Evolutionary conservation across 23 tunicate species (phyloP).

Genomic region (Diplosoma virens): DNA sequence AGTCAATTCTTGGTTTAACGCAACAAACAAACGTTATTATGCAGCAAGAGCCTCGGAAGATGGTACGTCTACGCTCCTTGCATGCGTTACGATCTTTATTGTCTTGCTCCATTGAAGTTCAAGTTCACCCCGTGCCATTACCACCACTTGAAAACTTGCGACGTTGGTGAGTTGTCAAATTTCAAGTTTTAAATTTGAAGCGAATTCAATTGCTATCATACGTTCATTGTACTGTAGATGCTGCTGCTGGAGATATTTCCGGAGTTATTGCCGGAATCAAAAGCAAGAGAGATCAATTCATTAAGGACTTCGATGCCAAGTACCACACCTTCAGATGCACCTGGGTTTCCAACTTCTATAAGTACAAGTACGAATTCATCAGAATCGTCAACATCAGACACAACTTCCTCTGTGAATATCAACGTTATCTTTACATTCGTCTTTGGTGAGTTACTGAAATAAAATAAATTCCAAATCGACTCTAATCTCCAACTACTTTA

Average conservation of each 20-base stretch:
- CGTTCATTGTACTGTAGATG: not conserved
- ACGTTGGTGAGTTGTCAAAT: constrained; percentile 25
- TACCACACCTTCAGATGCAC: constrained; percentile 29
- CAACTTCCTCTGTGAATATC: constrained; percentile 2
- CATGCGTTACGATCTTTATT: constrained; percentile 8
- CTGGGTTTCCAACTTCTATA: constrained; percentile 20
- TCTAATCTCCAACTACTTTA: too few relatives aligned
- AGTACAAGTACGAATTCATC: constrained; percentile 15
- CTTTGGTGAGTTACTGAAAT: constrained; percentile 9
- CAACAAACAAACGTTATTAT: not conserved
- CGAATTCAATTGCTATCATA: not conserved
- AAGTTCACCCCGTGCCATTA: constrained; percentile 16
- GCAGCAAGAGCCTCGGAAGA: constrained; percentile 28
- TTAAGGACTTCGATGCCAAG: not conserved
- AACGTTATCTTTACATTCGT: not conserved
- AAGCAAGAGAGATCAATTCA: constrained; percentile 13
- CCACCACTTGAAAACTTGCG: constrained; percentile 42
- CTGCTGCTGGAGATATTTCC: constrained; percentile 22
- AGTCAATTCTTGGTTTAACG: not conserved
- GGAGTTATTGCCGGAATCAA: constrained; percentile 15
- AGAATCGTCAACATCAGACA: constrained; percentile 39
- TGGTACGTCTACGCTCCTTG: constrained; percentile 29
- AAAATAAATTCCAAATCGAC: too few relatives aligned
- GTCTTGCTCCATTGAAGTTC: constrained; percentile 30
- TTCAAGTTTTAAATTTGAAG: too few relatives aligned